Base-by-base conservation (phyloP, 2,113 vertebrate species). In the Grus americana region DNA sequence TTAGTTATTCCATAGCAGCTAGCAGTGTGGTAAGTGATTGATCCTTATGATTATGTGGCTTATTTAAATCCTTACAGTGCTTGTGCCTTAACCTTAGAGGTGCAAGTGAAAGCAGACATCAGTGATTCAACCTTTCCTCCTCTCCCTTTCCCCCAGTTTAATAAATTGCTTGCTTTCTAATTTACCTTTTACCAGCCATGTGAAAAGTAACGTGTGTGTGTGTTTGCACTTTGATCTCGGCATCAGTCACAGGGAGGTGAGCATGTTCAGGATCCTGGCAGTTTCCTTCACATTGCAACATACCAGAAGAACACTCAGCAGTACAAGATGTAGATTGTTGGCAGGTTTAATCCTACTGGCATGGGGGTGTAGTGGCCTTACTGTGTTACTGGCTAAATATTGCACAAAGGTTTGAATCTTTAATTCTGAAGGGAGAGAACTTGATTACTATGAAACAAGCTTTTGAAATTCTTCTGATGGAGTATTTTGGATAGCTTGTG, bases 1-100 rank as follows among this genome's bases (percentile, higher is more conserved):
- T 92, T 94, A 92, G 78, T 50, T 34, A 96, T 89, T 92, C 98
- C 89, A 22, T 98, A 98, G 87, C 93, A 97, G 50, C 81, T 93
- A 70, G 97, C 95, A 29, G 66, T 84, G 47, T 96, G 89, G 78
- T 97, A 97, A 68, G 58, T 73, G n/a, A 88, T 97, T 34, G 92
- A 93, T 90, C 89, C 5, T 88, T 92, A 26, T 78, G 83, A 82
- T 96, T 98, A 23, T 89, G 74, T 47, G 80, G 21, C 59, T 96
- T 98, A 78, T 84, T 95, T 81, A 85, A 95, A 49, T 97, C 86
- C 95, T 94, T 95, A 58, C 38, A 97, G 78, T 90, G 93, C 82
- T 97, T 94, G 82, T 97, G 87, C 20, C 92, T 95, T 78, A 92
- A 76, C 59, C 97, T 98, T 38, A 34, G n/a, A 32, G 30, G 79